Evolutionary conservation across 1,140 invertebrate genomes (phyloP), one percentile per base, ranked within the genome.

Genomic region (Pissodes strobi): DNA sequence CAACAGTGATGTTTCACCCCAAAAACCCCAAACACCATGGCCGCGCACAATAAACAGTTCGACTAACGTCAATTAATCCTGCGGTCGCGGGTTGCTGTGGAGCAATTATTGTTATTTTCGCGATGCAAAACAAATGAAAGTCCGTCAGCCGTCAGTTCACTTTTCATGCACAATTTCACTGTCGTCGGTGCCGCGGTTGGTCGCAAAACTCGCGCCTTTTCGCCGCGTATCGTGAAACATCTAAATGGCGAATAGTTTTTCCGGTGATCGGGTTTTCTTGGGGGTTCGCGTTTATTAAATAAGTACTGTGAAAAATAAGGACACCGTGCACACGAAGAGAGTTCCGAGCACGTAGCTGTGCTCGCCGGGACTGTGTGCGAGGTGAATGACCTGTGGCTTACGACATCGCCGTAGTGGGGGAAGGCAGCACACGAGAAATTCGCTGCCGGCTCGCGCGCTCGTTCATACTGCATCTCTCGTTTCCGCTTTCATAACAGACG

Each of bases 371-470:
- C 75, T 74, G 69, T 66, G 72, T 70, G 72, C 74, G 74, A 71
- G 75, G 71, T 77, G 75, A 77, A 77, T 75, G 75, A 77, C 75
- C 75, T 75, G 75, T 67, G 66, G 72, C 73, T 74, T 72, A 74
- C 69, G 72, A 67, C 69, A 70, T 68, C 73, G 65, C 41, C 48
- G 67, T 62, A 70, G 70, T 68, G 74, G 66, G 64, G 64, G 63
- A 63, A 67, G 66, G 69, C 61, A 69, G 66, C 45, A 57, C 67
- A 64, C 65, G 72, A 72, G 69, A 70, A 72, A 68, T 72, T 74
- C 70, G 73, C 71, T 71, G 71, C 69, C 70, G 70, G 72, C 69
- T 21, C 53, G 46, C 37, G 25, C 56, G 46, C 23, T 49, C 41
- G 43, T 27, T 53, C 46, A 39, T 38, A 27, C 41, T 65, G 63